Base-by-base conservation (phyloP, 2,888 invertebrate genomes). In the Melinaea menophilus region DNA sequence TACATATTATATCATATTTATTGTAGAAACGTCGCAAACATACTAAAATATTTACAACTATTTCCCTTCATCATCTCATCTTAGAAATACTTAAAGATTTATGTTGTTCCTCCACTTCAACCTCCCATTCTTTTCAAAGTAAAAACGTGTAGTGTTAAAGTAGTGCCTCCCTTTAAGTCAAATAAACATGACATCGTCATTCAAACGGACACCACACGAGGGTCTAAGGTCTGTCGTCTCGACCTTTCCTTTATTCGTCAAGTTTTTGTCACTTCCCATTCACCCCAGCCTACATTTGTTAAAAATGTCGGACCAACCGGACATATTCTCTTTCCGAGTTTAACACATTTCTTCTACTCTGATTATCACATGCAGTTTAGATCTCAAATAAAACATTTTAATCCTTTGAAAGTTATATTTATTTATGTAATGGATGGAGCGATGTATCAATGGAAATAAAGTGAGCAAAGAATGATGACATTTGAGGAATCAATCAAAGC, bases 121-220 rank as follows among this genome's bases (percentile, higher is more conserved):
- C 77, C 80, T 81, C 80, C 78, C 78, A 78, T 77, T 75, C 76
- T 77, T 82, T 82, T 81, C 76, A 78, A 68, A 72, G 71, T 72
- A 72, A 65, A 67, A 69, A 73, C 66, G 65, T 67, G 71, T 69
- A 72, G 69, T 71, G 69, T 69, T 75, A 79, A 83, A 79, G 79
- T 84, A 84, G 77, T 69, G 60, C 75, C 79, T 78, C 80, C 84
- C 82, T 82, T 83, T 79, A 81, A 85, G 81, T 81, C 83, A 87
- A 88, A 89, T 88, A 88, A 85, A 88, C 88, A 86, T 83, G 85
- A 83, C 85, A 81, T 83, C 82, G 83, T 84, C 83, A 85, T 85
- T 85, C 81, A 83, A 73, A 76, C 77, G 75, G 77, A 78, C 77
- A 76, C 78, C 78, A 79, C 77, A 74, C 75, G 75, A 72, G 73